Base-by-base conservation (phyloP, 2,113 vertebrate genomes). In the Perccottus glenii region DNA sequence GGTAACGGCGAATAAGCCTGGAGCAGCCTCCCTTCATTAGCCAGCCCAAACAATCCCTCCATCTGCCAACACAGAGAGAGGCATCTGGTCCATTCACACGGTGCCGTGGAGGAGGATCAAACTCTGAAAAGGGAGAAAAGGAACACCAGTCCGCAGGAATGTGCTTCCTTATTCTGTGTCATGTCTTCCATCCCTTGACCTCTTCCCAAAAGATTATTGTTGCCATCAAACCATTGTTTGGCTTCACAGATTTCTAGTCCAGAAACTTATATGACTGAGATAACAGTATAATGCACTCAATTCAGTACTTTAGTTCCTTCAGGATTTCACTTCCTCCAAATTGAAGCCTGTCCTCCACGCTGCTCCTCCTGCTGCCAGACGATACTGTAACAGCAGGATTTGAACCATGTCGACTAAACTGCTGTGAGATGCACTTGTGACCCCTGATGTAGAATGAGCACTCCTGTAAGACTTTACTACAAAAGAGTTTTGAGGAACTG, bases 61-160 rank as follows among this genome's bases (percentile, higher is more conserved):
- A 90, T 88, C 88, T 89, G 88, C 80, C 75, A 19, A 51, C 82
- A 70, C 66, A 65, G 38, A 38, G 69, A 40, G 66, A 67, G 74
- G 84, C 89, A 88, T 89, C 87, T 89, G 88, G 59, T 87, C 78
- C 80, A 44, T 81, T 89, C 82, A 89, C 70, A 71, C 51, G 32
- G 71, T 36, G 4, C 14, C 49, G n/a, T 11, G 56, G 70, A 82
- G 85, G 81, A 76, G 75, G 75, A 9, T 15, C 71, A 0, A 8
- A 1, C n/a, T 7, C 5, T 75, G 73, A 84, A 74, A 73, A 11
- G 71, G 12, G 64, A 59, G 57, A 65, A 70, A 68, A 69, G 53
- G 64, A 76, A 65, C 75, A 77, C 76, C 79, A 70, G 73, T 70
- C 36, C 44, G 6, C n/a, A 70, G 77, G 80, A 86, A 84, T 77